Conservation (phyloP, 2,113 vertebrate species). For the Brachirus orientalis region DNA sequence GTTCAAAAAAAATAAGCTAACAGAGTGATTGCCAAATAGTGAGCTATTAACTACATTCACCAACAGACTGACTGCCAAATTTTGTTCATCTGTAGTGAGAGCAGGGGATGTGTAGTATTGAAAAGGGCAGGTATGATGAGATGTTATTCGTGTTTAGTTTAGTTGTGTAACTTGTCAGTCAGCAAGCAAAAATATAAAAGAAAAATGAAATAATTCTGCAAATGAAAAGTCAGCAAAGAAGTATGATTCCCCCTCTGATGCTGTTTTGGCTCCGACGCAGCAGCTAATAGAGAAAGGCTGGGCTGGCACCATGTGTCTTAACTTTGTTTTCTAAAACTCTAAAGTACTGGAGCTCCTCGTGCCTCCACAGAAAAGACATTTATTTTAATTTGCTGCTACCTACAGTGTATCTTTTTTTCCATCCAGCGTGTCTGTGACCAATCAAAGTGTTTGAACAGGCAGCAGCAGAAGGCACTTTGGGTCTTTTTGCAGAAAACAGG, state of each 20-base stretch:
- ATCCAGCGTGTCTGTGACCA: conserved; percentile 33
- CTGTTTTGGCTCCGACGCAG: conserved; percentile 49
- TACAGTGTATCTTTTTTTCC: conserved; percentile 53
- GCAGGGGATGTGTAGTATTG: no score
- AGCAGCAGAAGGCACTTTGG: conserved; percentile 39
- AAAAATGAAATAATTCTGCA: conserved; percentile 4
- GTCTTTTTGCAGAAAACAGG: conserved; percentile 33
- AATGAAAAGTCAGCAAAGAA: conserved; percentile 55
- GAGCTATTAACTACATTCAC: no score
- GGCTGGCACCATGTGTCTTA: conserved; percentile 49
- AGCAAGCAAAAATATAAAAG: no score
- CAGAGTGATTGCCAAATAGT: no score
- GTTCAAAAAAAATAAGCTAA: no score
- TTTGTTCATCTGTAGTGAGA: no score
- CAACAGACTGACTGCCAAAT: no score
- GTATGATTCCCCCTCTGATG: conserved; percentile 47
- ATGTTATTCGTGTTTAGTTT: no score
- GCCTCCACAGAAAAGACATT: conserved; percentile 26
- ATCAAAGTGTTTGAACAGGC: conserved; percentile 43
- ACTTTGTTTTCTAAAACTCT: conserved; percentile 66
- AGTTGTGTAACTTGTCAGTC: no score
- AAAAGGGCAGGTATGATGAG: no score
- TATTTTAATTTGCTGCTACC: conserved; percentile 54
- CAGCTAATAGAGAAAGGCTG: conserved; percentile 60
- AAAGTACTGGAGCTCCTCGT: conserved; percentile 31